Base-by-base conservation (phyloP, 1,140 invertebrate species). In the Drosophila nasuta region DNA sequence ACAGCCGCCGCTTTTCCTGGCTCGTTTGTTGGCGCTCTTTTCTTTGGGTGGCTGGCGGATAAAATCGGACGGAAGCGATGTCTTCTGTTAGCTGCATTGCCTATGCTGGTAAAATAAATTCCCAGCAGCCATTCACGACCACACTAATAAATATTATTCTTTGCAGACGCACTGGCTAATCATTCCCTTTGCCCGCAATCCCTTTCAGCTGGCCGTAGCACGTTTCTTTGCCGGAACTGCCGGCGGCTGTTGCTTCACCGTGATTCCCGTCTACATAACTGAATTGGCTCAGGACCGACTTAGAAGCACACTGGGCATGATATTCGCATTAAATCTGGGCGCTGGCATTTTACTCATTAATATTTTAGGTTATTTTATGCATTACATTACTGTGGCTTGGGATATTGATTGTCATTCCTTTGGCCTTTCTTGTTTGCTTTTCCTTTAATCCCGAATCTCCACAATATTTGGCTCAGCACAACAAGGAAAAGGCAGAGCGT, bases 31-130 rank as follows among this genome's bases (percentile, higher is more conserved):
- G 93, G 93, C 17, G 93, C 92, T 33, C 74, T 93, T 1, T 58
- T 94, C 1, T 93, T 93, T 38, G 95, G 93, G 1, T 93, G 93
- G 68, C 81, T 94, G 13, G 94, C 95, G 2, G 94, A 96, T 77
- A 73, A 70, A 49, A 68, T 74, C 41, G 83, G 83, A n/a, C 57
- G 81, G 2, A 87, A 87, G 28, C 63, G 57, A 10, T 67, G 75
- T 20, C 45, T 87, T 20, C 43, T 87, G n/a, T 30, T 79, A 7
- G 38, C 63, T 4, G 69, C 78, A 8, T 11, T 87, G n/a, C 83
- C 83, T 3, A 49, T 75, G 11, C 60, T 77, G 64, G 82, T 82
- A 45, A 41, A 25, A 1, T 4, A 51, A 25, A 25, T 25, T 25
- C 20, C 20, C 20, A 25, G 20, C 20, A 25, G 20, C 20, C 20